Base-by-base conservation (phyloP, 92 coral and sea anemone genomes). In the Meandrina meandrites region DNA sequence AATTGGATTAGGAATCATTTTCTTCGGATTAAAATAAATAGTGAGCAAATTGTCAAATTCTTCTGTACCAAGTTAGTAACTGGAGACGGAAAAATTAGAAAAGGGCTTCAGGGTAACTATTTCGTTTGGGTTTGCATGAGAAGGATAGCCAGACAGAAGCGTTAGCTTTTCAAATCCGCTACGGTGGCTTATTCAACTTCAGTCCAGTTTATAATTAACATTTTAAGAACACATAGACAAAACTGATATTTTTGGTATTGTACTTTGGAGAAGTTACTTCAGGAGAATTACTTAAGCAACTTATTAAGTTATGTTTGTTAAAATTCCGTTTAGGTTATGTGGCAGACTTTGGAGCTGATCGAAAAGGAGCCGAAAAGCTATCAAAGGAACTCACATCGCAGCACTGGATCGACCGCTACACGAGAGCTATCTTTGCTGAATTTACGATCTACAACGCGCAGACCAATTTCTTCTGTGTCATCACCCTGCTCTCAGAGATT, bases 371-470 rank as follows among this genome's bases (percentile, higher is more conserved):
- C 8, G 80, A 75, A 45, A 66, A 72, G 47, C 36, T 86, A 75
- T 35, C 84, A 27, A 56, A 71, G 16, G 69, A 80, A 6, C 91
- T 94, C 12, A 50, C 84, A 5, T 67, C 89, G 0, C 60, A 51
- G 32, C 54, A 79, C 34, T 94, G 98, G 98, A 94, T 94, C 35
- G 98, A 94, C 79, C 92, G 89, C 48, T 93, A 93, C 89, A 89
- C 98, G 22, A 79, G 98, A 47, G 98, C 98, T 15, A 34, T 94
- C 31, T 94, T 94, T 79, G 93, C 98, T 4, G 98, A 94, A 86
- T 91, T 94, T 78, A 89, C 98, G 11, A 51, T 94, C 69, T 94
- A 94, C 92, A 94, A 94, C 37, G 90, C 98, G 16, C 81, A 89
- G 87, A 91, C 96, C 3, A 94, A 94, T 89, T 94, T 94, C 93